These are phyloP conservation scores for Cyphomyrus plagiostoma DNA, from an alignment of 2,113 vertebrate genomes.

Conservation along the genomic window DNA sequence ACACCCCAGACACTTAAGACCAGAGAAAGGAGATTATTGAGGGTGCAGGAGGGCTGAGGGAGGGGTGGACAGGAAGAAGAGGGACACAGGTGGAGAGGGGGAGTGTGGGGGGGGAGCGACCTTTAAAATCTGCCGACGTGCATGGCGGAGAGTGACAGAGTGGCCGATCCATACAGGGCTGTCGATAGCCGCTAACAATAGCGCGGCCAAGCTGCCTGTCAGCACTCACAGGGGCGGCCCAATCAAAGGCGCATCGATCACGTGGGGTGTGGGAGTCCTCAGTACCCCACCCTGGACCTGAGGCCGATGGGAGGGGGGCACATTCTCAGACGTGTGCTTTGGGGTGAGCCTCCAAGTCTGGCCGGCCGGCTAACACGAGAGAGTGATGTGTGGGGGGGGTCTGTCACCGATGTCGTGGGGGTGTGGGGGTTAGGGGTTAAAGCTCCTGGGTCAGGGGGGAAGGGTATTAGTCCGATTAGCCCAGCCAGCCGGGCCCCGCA, in stretches of 20 bases:
- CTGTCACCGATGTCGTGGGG: not conserved
- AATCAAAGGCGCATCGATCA: conserved; percentile 74
- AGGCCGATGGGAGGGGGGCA: conserved; percentile 7
- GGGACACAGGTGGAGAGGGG: not conserved
- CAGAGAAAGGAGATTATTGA: not conserved
- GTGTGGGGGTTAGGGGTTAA: not conserved
- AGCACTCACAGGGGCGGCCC: conserved; percentile 59
- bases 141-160: conserved; percentile 62
- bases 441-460: not conserved
- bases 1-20: not conserved
- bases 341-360: conserved; percentile 8
- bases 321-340: not conserved
- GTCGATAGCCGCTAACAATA: conserved; percentile 77
- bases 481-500: conserved; percentile 34
- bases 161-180: conserved; percentile 66
- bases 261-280: conserved; percentile 37
- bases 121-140: conserved; percentile 80
- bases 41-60: not conserved
- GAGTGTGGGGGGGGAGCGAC: conserved; percentile 57
- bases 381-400: conserved; percentile 2
- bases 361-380: conserved; percentile 26
- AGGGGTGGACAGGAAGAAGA: not conserved
- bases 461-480: conserved; percentile 41
- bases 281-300: conserved; percentile 50
- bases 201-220: conserved; percentile 71